Percentiles rank a stretch among this genome's conserved stretches.
phyloP scores from a whole-genome alignment of 2,888 invertebrate species.

The Drosophila conformis region DNA sequence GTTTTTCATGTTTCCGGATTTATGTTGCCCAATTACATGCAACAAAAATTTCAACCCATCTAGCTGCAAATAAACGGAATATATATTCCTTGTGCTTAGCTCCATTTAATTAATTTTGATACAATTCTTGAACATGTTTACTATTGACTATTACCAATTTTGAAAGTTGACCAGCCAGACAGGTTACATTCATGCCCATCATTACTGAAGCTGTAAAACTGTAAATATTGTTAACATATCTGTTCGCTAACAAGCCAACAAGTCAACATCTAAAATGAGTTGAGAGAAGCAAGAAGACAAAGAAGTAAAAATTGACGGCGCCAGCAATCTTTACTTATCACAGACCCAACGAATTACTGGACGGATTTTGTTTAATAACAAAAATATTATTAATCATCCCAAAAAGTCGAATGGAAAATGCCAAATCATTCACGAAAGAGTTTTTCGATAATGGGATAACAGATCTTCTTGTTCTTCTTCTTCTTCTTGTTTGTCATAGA shows the following conservation, averaged over 20 bases:
- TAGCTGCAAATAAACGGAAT: conserved; percentile 8
- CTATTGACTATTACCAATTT: conserved; percentile 8
- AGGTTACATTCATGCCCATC: conserved; percentile 42
- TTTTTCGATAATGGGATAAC: conserved; percentile 39
- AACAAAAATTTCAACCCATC: conserved; percentile 24
- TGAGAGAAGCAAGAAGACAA: conserved; percentile 3
- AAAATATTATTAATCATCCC: conserved; percentile 64
- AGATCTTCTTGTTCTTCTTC: conserved; percentile 3
- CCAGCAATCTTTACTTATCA: conserved; percentile 63
- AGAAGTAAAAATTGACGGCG: conserved; percentile 52
- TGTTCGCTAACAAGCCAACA: conserved; percentile 71
- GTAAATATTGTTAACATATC: conserved; percentile 69
- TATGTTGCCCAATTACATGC: conserved; percentile 63
- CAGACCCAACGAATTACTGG: conserved; percentile 38
- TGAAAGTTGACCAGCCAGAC: conserved; percentile 5
- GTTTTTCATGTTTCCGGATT: conserved; percentile 83
- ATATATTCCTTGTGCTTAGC: background rate
- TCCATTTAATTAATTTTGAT: background rate
- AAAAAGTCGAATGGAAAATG: conserved; percentile 58
- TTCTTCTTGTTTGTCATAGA: conserved; percentile 30
- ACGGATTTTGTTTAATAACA: conserved; percentile 49
- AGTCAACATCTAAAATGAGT: conserved; percentile 39
- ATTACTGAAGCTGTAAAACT: conserved; percentile 38
- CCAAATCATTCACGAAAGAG: conserved; percentile 64
- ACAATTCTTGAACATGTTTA: background rate